phyloP scores from a whole-genome alignment of 1,140 invertebrate genomes.

The Helicoverpa armigera region DNA sequence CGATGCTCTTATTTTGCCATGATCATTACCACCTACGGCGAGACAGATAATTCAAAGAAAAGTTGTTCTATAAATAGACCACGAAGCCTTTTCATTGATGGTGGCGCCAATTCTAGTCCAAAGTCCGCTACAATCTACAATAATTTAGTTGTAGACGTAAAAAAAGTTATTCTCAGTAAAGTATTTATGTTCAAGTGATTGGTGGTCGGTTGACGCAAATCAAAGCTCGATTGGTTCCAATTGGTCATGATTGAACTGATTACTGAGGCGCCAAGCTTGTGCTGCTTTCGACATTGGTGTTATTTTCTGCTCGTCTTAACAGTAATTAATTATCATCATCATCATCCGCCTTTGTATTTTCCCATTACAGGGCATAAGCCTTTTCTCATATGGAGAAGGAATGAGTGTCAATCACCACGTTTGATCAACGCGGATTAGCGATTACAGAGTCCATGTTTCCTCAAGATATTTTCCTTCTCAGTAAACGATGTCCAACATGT shows the following conservation, averaged over 20 bases:
- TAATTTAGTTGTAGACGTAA: slow-evolving; percentile 43
- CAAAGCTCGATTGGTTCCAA: slow-evolving; percentile 45
- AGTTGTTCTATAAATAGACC: not conserved
- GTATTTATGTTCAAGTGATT: slow-evolving; percentile 39
- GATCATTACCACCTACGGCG: not conserved
- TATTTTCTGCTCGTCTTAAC: not conserved
- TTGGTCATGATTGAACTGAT: slow-evolving; percentile 44
- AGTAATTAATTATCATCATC: not conserved
- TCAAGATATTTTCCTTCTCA: no score
- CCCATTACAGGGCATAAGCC: no score
- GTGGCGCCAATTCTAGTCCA: slow-evolving; percentile 8
- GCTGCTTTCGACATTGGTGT: slow-evolving; percentile 28
- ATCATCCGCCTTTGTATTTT: not conserved
- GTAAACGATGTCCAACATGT: no score
- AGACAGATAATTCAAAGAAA: not conserved
- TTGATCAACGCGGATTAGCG: no score
- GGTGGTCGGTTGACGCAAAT: slow-evolving; percentile 41
- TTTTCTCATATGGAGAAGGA: no score
- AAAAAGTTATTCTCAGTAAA: slow-evolving; percentile 43
- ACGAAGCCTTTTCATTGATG: not conserved
- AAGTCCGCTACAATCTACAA: slow-evolving; percentile 26
- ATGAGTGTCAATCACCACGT: no score
- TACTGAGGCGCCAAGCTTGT: slow-evolving; percentile 41
- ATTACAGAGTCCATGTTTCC: no score
- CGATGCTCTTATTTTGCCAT: no score